Conservation (phyloP, 2,113 vertebrate genomes). For the Equus quagga region DNA sequence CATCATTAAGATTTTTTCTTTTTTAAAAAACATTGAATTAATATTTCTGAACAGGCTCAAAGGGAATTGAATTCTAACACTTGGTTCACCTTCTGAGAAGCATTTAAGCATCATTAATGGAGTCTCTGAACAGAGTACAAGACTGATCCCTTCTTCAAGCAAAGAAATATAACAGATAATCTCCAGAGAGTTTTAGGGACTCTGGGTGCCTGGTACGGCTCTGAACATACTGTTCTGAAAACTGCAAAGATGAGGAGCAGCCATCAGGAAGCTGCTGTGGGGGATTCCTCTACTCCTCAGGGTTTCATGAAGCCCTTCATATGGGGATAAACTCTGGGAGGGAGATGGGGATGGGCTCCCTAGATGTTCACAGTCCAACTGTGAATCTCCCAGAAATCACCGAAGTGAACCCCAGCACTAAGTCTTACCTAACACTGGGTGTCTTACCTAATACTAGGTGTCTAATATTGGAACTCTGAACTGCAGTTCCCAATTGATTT, state of each 20-base stretch:
- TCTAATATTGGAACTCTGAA: neutral
- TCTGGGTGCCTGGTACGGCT: neutral
- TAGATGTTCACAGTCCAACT: neutral
- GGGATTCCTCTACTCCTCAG: neutral
- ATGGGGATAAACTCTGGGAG: neutral
- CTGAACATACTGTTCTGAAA: neutral
- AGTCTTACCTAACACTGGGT: neutral
- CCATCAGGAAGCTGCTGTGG: neutral
- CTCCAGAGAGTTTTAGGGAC: neutral
- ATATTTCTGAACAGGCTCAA: slow-evolving; percentile 11
- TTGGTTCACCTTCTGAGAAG: neutral
- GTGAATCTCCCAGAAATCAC: neutral
- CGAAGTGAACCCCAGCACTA: neutral
- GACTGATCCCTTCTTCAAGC: neutral
- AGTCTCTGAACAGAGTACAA: neutral
- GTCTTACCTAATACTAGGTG: neutral
- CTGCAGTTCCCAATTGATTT: neutral
- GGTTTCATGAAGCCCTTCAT: neutral
- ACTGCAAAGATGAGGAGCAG: neutral
- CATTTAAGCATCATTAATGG: slow-evolving; percentile 24
- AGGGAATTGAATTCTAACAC: neutral
- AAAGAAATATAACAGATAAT: neutral
- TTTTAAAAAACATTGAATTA: neutral
- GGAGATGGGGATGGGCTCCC: accelerated
- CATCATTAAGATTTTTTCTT: neutral